phyloP scores from a whole-genome alignment of 2,113 vertebrate species.

The Nymphicus hollandicus region DNA sequence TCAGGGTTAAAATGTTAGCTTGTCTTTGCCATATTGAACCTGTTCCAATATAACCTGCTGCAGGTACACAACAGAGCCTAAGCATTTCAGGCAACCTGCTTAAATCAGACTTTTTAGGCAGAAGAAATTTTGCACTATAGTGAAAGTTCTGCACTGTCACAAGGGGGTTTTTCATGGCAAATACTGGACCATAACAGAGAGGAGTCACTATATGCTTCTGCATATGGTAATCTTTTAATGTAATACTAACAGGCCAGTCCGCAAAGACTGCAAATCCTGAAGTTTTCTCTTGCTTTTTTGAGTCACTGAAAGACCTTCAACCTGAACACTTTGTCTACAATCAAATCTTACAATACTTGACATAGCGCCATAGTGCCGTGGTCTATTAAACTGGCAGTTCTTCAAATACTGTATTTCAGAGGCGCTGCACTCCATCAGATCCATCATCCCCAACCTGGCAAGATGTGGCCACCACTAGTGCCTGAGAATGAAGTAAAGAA shows the following conservation, averaged over 20 bases:
- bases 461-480: neutral
- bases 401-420: neutral
- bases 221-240: neutral
- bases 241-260: neutral
- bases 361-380: rapidly evolving
- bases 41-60: neutral
- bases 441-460: neutral
- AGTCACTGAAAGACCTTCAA: neutral
- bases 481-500: neutral
- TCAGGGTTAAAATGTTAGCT: neutral
- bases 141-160: neutral
- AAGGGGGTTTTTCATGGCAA: neutral
- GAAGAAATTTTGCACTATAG: neutral
- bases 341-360: neutral
- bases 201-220: neutral
- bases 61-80: neutral
- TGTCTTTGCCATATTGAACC: rapidly evolving
- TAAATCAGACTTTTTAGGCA: neutral
- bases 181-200: neutral
- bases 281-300: neutral
- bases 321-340: neutral
- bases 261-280: neutral
- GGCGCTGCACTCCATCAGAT: neutral
- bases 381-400: neutral
- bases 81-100: neutral